Base-by-base conservation (phyloP, 2,113 vertebrate genomes). In the Elaphurus davidianus region DNA sequence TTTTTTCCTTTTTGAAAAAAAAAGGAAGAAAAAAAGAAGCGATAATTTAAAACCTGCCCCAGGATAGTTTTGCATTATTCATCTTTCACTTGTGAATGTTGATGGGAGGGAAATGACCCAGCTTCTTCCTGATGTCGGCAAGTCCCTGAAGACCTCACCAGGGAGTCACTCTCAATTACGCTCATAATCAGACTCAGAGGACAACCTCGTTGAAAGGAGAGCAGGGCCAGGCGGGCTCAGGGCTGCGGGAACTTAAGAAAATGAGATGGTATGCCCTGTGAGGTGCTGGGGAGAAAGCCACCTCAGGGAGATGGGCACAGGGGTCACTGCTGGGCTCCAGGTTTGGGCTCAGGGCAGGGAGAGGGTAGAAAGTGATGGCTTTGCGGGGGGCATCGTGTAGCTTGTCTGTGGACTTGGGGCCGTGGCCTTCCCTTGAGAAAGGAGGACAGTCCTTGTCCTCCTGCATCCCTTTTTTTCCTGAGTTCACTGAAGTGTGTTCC, bases 41-140 rank as follows among this genome's bases (percentile, higher is more conserved):
- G 1, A 17, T 79, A 4, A 96, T 84, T 90, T 90, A 90, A 95
- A 97, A 74, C 47, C 79, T 47, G 60, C 76, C 94, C 57, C 30
- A 5, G 97, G 90, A 78, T 67, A 57, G 62, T 45, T 57, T 78
- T 95, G 87, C 87, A 74, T 95, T 87, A 89, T 79, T 95, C 43
- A 50, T 83, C 87, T 33, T n/a, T 81, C 15, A 3, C 50, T 62
- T 45, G 87, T 27, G 67, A 47, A 33, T 0, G 23, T 7, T 6
- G 50, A 12, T 10, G 50, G 83, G 23, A n/a, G 78, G 28, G 67
- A 78, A 55, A 27, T 19, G 71, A 36, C 87, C 96, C 28, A 7
- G 79, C 82, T 85, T 89, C 91, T 30, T 27, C 33, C 90, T n/a
- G 5, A 40, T 5, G 1, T 0, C 0, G 14, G 30, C 8, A 16